Evolutionary conservation across 2,797 vertebrate species (phyloP), one percentile per base, ranked within the genome.

Genomic region (Pseudochirops corinnae): DNA sequence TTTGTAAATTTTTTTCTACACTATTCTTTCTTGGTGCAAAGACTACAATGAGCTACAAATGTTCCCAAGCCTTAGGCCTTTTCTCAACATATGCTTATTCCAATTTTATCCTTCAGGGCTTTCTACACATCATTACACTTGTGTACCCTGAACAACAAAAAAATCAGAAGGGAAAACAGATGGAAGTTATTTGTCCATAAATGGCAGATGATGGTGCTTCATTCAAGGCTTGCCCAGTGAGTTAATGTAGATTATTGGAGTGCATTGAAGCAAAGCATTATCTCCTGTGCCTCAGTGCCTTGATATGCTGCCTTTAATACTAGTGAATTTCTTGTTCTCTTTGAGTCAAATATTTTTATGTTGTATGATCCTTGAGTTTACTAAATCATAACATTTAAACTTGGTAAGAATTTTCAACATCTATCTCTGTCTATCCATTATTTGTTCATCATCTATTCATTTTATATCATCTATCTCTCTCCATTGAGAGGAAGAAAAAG

Each of bases 181-280:
- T 98, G 95, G 94, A 93, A 95, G 94, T 97, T 97, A 82, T 98
- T 98, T 98, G 92, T 93, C 95, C 97, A 91, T 97, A 67, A 98
- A 97, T 98, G 94, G 92, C 94, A 96, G 95, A 98, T 94, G 97
- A 94, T 98, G 94, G 95, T 93, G 95, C 92, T 95, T 98, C 97
- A 95, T 96, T 97, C 97, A 96, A 82, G 56, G 91, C 97, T 94
- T 92, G 92, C 10, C 67, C 55, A 94, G 91, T 96, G 92, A 98
- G 55, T 29, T 96, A 94, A 93, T 56, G 18, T 56, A 56, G 52
- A 58, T 95, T 90, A 56, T 91, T 96, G 95, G 67, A 53, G 56
- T 62, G n/a, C 82, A 90, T 31, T 93, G 1, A 97, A 96, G 94
- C 33, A 95, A 52, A 94, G 90, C 91, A 96, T 33, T 5, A 0